phyloP scores from a whole-genome alignment of 2,797 vertebrate species.

The Orestias chungarensis region DNA sequence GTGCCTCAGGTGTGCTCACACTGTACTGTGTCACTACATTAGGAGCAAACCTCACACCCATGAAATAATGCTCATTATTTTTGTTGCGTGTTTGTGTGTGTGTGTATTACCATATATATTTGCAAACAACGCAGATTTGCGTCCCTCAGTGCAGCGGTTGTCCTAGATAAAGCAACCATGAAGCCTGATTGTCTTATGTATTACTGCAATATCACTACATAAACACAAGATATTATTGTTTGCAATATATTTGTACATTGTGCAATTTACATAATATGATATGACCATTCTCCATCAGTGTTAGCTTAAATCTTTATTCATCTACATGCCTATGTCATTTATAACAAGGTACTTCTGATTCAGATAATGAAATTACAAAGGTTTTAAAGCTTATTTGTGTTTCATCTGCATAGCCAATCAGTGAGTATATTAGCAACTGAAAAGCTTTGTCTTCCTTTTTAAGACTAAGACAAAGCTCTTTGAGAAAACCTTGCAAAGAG shows the following conservation, averaged over 20 bases:
- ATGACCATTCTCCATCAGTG: slow-evolving; percentile 12
- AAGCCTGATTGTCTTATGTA: slow-evolving; percentile 42
- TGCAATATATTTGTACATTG: not conserved
- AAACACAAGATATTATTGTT: slow-evolving; percentile 13
- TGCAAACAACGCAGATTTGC: slow-evolving; percentile 43
- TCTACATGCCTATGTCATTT: not conserved
- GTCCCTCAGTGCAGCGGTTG: slow-evolving; percentile 40
- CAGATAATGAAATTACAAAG: not conserved
- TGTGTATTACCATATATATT: slow-evolving; percentile 31
- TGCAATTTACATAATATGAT: slow-evolving; percentile 30
- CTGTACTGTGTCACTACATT: slow-evolving; percentile 32
- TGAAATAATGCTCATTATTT: slow-evolving; percentile 36
- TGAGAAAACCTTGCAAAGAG: not conserved
- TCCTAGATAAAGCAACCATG: slow-evolving; percentile 47
- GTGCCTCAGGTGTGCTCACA: slow-evolving; percentile 34
- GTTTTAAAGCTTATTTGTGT: not conserved
- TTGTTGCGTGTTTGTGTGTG: slow-evolving; percentile 9
- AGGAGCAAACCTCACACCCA: slow-evolving; percentile 33
- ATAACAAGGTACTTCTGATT: not conserved
- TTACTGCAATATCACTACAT: slow-evolving; percentile 43
- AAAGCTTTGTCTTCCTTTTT: not conserved
- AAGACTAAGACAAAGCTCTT: not conserved
- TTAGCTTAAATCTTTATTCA: not conserved
- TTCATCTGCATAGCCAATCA: not conserved
- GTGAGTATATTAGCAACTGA: not conserved